These are phyloP conservation scores for Tachina fera DNA, from an alignment of 2,888 invertebrate genomes.

Conservation along the genomic window DNA sequence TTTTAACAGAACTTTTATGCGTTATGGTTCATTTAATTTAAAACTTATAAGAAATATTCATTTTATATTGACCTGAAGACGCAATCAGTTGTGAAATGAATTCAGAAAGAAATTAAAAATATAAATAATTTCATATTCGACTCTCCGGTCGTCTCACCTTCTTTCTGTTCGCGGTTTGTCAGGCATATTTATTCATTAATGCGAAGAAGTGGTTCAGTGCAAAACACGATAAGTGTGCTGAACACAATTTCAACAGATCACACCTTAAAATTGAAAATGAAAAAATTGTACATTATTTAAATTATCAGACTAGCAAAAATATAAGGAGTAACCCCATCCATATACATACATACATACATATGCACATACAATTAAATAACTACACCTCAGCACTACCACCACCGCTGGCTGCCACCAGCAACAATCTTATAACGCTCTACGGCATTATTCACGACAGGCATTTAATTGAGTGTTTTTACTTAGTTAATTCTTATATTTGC, in stretches of 20 bases:
- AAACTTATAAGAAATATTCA: constrained; percentile 58
- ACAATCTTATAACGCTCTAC: constrained; percentile 28
- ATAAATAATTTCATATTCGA: constrained; percentile 44
- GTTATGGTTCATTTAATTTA: constrained; percentile 64
- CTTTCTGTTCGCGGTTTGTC: constrained; percentile 13
- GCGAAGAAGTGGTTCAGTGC: constrained; percentile 51
- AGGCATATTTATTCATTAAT: constrained; percentile 49
- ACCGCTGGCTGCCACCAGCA: constrained; percentile 7
- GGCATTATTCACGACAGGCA: constrained; percentile 61
- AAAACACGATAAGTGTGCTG: constrained; percentile 71
- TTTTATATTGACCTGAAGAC: constrained; percentile 67
- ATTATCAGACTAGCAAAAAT: constrained; percentile 68
- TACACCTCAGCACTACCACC: constrained; percentile 52
- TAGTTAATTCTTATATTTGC: constrained; percentile 45
- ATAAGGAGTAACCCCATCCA: constrained; percentile 62
- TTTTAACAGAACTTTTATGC: constrained; percentile 26
- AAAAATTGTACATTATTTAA: constrained; percentile 55
- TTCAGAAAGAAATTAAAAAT: constrained; percentile 59
- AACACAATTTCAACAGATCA: constrained; percentile 71
- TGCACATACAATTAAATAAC: constrained; percentile 40
- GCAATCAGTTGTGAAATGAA: constrained; percentile 70
- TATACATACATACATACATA: constrained; percentile 25
- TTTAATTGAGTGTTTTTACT: constrained; percentile 67
- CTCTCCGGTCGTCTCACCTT: background rate
- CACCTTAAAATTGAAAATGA: constrained; percentile 66